Evolutionary conservation across 2,888 invertebrate genomes (phyloP).

Genomic region (Pseudococcus jackbeardsleyi): DNA sequence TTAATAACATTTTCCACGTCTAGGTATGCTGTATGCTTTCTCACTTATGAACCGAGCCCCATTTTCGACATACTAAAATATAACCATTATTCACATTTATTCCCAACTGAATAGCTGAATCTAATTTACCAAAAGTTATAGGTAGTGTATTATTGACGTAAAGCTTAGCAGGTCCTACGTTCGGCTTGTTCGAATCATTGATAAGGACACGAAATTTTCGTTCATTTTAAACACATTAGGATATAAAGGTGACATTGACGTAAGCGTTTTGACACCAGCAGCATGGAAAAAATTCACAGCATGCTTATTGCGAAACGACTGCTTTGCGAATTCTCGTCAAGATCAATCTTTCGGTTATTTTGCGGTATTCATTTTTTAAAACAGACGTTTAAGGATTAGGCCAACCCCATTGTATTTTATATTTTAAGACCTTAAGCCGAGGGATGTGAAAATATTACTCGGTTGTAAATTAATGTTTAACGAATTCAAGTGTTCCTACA

Average conservation of each 20-base stretch:
- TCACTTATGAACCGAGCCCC: slow-evolving; percentile 13
- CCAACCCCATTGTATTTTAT: neutral
- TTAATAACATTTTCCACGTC: slow-evolving; percentile 38
- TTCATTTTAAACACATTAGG: slow-evolving; percentile 9
- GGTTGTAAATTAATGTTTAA: neutral
- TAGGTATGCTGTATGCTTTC: neutral
- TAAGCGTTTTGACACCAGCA: neutral
- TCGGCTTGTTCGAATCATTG: slow-evolving; percentile 18
- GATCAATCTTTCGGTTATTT: neutral
- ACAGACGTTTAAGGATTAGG: neutral
- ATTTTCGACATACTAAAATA: slow-evolving; percentile 30
- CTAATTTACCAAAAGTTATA: slow-evolving; percentile 33
- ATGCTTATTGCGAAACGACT: neutral
- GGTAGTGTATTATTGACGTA: neutral
- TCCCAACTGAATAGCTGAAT: slow-evolving; percentile 25
- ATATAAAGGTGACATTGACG: slow-evolving; percentile 17
- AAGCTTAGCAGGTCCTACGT: slow-evolving; percentile 7
- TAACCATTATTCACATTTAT: slow-evolving; percentile 44
- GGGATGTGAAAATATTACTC: neutral
- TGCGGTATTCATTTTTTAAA: neutral
- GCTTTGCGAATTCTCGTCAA: neutral
- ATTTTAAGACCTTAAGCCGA: neutral
- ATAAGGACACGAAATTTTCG: neutral
- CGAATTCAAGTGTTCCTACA: neutral
- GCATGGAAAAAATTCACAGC: neutral